A percentile compares a stretch with the other conserved stretches of the same genome.
phyloP scores from a whole-genome alignment of 53 echinoderm and acorn worm genomes.

The Zoroaster sp. region DNA sequence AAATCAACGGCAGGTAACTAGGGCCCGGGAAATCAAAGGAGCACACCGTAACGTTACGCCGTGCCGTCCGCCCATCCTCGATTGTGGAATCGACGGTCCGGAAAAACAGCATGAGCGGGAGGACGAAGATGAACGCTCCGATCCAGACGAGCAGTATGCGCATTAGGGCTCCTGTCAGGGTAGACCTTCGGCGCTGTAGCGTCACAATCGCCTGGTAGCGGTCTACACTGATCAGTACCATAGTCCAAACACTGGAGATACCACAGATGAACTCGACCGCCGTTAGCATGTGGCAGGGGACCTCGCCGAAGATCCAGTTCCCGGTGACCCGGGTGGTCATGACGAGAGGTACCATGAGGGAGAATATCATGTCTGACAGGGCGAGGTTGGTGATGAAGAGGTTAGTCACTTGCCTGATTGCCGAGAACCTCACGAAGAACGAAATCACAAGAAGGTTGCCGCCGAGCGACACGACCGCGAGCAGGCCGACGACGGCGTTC shows the following conservation, averaged over 20 bases:
- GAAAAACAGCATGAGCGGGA: constrained; percentile 39
- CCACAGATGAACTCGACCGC: constrained; percentile 39
- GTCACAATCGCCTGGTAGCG: constrained; percentile 49
- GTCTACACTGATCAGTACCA: constrained; percentile 64
- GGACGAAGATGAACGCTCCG: background rate
- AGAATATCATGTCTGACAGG: constrained; percentile 50
- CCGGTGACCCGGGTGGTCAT: constrained; percentile 57
- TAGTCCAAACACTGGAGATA: constrained; percentile 58
- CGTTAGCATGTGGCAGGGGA: constrained; percentile 30
- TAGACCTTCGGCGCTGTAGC: background rate
- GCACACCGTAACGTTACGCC: constrained; percentile 33
- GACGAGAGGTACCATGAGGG: constrained; percentile 46
- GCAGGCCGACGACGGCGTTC: background rate
- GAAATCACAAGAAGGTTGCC: constrained; percentile 57
- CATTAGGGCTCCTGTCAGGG: background rate
- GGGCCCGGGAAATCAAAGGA: constrained; percentile 31
- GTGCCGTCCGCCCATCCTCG: background rate
- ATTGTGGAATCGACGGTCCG: background rate
- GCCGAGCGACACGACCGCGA: constrained; percentile 12
- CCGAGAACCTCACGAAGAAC: constrained; percentile 35
- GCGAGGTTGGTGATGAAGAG: constrained; percentile 65
- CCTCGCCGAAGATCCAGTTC: constrained; percentile 41
- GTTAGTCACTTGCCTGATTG: constrained; percentile 63
- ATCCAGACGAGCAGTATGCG: constrained; percentile 34
- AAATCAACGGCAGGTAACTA: background rate